Base-by-base conservation (phyloP, 2,888 invertebrate genomes). In the Zootermopsis nevadensis region DNA sequence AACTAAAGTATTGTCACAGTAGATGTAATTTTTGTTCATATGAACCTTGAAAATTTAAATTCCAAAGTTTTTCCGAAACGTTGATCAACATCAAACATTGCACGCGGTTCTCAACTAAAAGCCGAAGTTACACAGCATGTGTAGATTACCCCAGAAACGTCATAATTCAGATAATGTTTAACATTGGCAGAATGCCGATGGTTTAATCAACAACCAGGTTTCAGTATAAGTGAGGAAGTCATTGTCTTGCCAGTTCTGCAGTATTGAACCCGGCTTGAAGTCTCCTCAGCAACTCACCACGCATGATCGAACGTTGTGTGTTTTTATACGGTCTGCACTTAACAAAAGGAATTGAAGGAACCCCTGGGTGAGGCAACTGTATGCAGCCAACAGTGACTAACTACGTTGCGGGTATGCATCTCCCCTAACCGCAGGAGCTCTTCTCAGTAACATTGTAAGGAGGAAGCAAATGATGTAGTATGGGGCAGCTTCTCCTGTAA, bases 321-420 rank as follows among this genome's bases (percentile, higher is more conserved):
- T 77, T 31, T 27, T 77, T 77, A 55, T 55, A n/a, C 77, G 19
- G 38, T 55, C n/a, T n/a, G 67, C 15, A 38, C n/a, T 55, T 60
- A n/a, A n/a, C 74, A 74, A 60, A 48, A 48, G 48, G 19, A 48
- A 2, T 69, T 53, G 77, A 77, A 55, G 79, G 79, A 79, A 79
- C 80, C 82, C 82, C 82, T 66, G 55, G 38, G 82, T 27, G 66
- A 35, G 30, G 53, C 38, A 53, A 38, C 76, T 35, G 76, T 76
- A 82, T 66, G 81, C 84, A 84, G 81, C 84, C 84, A 82, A 80
- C 81, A 83, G 84, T 84, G 84, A 84, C 84, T 82, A 83, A 82
- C 79, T 82, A 77, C 81, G 55, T 72, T 27, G 53, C 82, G 80
- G 84, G 82, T 66, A 42, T 79, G 77, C 66, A 66, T 79, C 79